Evolutionary conservation across 37 sponge, comb jelly and placozoan genomes (phyloP).

Genomic region (Geodia barretti): DNA sequence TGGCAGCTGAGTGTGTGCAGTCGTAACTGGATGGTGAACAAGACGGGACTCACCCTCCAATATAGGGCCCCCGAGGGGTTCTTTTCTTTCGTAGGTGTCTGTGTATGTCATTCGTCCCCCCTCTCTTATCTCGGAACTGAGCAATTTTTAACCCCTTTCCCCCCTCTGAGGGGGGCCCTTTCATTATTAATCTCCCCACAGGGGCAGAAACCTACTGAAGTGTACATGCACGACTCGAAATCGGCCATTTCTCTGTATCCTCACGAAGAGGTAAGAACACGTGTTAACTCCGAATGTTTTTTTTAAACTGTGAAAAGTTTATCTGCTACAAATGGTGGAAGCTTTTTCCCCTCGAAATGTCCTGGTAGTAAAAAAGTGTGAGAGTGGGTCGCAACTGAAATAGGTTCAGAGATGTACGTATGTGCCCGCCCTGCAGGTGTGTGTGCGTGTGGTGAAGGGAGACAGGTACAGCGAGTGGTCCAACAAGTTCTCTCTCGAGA

Average conservation of each 20-base stretch:
- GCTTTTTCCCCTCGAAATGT: too few relatives aligned
- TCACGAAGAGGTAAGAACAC: slow-evolving; percentile 27
- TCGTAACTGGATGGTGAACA: slow-evolving; percentile 90
- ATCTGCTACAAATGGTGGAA: too few relatives aligned
- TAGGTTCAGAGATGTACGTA: background rate
- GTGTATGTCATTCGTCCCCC: background rate
- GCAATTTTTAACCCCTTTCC: too few relatives aligned
- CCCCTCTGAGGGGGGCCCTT: too few relatives aligned
- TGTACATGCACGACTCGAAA: slow-evolving; percentile 27
- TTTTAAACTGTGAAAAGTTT: too few relatives aligned
- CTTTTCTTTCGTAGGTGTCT: too few relatives aligned
- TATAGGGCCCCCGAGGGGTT: slow-evolving; percentile 28
- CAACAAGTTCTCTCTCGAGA: slow-evolving; percentile 71
- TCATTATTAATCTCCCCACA: too few relatives aligned
- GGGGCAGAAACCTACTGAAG: background rate
- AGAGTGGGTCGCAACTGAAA: too few relatives aligned
- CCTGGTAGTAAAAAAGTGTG: too few relatives aligned
- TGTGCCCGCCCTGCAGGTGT: background rate
- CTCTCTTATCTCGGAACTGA: background rate
- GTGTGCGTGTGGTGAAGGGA: slow-evolving; percentile 2
- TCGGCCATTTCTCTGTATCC: slow-evolving; percentile 32
- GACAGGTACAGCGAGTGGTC: slow-evolving; percentile 51
- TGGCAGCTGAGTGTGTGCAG: slow-evolving; percentile 63
- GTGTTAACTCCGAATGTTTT: too few relatives aligned
- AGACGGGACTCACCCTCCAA: slow-evolving; percentile 67